phyloP scores from a whole-genome alignment of 2,113 vertebrate species.

The Corythoichthys intestinalis region DNA sequence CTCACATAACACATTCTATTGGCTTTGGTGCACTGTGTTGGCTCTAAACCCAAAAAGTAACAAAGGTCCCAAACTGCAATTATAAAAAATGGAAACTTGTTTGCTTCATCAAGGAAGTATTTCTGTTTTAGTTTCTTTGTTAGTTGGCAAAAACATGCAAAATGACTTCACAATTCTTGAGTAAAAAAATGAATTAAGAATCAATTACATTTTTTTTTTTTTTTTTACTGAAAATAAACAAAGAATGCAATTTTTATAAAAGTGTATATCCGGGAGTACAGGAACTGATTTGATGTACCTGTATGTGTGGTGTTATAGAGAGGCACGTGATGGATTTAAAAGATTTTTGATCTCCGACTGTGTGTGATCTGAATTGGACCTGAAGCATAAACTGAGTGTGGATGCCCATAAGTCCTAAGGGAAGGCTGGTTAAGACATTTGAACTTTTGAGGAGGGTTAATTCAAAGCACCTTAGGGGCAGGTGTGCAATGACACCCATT shows the following conservation, averaged over 20 bases:
- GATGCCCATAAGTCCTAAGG: too few relatives aligned
- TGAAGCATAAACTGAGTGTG: too few relatives aligned
- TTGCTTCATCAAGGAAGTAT: background rate
- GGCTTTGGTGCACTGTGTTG: constrained; percentile 25
- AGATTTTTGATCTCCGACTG: too few relatives aligned
- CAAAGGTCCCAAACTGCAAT: background rate
- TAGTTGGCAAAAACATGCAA: background rate
- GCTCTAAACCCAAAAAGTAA: constrained; percentile 15
- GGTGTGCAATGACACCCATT: too few relatives aligned
- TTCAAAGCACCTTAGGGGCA: too few relatives aligned
- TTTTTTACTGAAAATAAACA: too few relatives aligned
- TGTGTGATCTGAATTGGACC: too few relatives aligned
- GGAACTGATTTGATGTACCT: background rate
- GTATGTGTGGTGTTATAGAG: too few relatives aligned
- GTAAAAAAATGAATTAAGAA: background rate
- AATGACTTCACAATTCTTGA: background rate
- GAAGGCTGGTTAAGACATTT: too few relatives aligned
- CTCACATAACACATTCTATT: constrained; percentile 19
- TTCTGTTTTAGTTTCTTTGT: background rate
- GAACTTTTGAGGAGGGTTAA: too few relatives aligned
- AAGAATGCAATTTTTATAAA: constrained; percentile 10
- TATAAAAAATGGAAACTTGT: constrained; percentile 1
- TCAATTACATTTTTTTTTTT: background rate
- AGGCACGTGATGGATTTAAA: too few relatives aligned
- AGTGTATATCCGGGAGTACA: background rate